Evolutionary conservation across 1,140 invertebrate species (phyloP), one percentile per base, ranked within the genome.

Genomic region (Nebria ingens): DNA sequence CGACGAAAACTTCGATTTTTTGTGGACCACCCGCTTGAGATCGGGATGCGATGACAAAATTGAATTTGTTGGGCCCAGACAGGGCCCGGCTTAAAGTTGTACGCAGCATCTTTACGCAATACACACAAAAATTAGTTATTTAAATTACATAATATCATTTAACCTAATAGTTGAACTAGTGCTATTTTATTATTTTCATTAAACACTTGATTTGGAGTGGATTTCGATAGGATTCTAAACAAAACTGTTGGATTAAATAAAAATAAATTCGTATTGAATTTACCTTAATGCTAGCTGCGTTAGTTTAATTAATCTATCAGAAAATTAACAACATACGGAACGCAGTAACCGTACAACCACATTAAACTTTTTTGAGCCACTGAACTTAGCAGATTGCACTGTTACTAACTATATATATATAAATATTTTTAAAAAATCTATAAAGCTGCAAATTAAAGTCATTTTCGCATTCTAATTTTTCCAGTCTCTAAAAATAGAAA

Each of bases 1-100:
- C 93, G 64, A 99, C 91, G 74, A 97, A 99, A 12, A 99, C 87
- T 79, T 99, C 97, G 53, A 99, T 79, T 67, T 91, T 86, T 59
- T 93, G 85, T 13, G 87, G 84, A 58, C 76, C 75, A 58, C 79
- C 73, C 45, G 74, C 73, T 15, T 59, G 51, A 21, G 54, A 42
- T 54, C 66, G 62, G n/a, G 61, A 52, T 1, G 60, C 15, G 13
- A 60, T 51, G 19, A 65, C 13, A 17, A 65, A 61, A 55, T 59
- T 65, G 15, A 64, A 45, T 58, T 63, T 65, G n/a, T n/a, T n/a
- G 17, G 64, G 62, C 57, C 64, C 62, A 11, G 54, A 62, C 4
- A 70, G 63, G 34, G 64, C 57, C 57, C 64, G 65, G 1, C 52
- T 56, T n/a, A 68, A 52, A 23, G 65, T 62, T 20, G 61, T 60